phyloP scores from a whole-genome alignment of 2,113 vertebrate species.

The Euleptes europaea region DNA sequence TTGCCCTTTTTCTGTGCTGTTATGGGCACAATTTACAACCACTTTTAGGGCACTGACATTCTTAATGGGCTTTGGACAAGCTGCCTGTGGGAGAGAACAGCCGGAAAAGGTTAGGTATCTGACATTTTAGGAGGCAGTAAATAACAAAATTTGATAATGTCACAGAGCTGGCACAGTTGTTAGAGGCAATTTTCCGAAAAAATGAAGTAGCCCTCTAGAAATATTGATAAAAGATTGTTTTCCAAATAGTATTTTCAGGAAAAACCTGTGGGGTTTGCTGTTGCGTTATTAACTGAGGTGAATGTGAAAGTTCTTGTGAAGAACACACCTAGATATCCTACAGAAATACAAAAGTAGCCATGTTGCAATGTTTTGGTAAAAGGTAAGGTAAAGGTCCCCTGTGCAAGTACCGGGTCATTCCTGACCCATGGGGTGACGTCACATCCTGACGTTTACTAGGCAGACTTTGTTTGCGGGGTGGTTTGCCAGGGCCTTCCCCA shows the following conservation, averaged over 20 bases:
- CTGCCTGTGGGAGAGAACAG: conserved; percentile 24
- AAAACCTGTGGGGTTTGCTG: neutral
- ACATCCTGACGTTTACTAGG: too few relatives aligned
- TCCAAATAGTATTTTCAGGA: neutral
- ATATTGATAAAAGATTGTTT: conserved; percentile 22
- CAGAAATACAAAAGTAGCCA: neutral
- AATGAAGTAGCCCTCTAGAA: conserved; percentile 28
- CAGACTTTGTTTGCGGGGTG: too few relatives aligned
- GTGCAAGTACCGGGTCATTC: too few relatives aligned
- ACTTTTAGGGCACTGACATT: neutral
- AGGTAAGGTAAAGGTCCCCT: too few relatives aligned
- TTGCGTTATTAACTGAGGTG: neutral
- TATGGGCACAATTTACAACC: conserved; percentile 29
- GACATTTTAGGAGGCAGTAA: conserved; percentile 60
- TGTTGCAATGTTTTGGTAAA: neutral
- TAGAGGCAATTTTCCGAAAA: conserved; percentile 33
- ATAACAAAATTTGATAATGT: conserved; percentile 64
- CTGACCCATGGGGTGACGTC: too few relatives aligned
- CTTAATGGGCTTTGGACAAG: conserved; percentile 57
- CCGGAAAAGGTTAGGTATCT: conserved; percentile 60
- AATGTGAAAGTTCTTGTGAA: neutral
- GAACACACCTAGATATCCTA: neutral
- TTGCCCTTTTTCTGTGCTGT: neutral
- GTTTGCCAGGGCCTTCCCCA: too few relatives aligned
- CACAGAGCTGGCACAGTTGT: conserved; percentile 44